These are phyloP conservation scores for Phalacrocorax aristotelis DNA, from an alignment of 2,113 vertebrate genomes.

Conservation along the genomic window DNA sequence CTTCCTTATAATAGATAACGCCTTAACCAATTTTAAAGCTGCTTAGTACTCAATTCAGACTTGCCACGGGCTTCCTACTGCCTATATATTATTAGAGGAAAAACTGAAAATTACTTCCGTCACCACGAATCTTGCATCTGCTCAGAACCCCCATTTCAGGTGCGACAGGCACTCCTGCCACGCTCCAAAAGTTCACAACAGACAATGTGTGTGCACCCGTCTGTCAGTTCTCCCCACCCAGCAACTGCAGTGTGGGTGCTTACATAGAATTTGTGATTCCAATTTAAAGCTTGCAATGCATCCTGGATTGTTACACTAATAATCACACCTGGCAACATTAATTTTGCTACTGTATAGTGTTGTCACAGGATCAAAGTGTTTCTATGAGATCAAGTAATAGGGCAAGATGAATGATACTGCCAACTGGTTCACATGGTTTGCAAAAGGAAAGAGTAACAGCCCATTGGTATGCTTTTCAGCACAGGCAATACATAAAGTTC, in stretches of 20 bases:
- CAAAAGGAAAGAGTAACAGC: neutral
- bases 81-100: neutral
- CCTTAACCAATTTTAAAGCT: conserved; percentile 54
- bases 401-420: neutral
- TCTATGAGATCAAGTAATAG: neutral
- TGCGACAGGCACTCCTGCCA: neutral
- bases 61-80: conserved; percentile 29
- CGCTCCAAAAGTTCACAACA: neutral
- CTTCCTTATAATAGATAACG: conserved; percentile 53
- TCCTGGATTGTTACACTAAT: neutral
- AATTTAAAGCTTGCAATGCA: neutral
- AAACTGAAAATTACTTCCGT: conserved; percentile 6
- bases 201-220: rapidly evolving
- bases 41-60: conserved; percentile 20
- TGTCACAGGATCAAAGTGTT: neutral
- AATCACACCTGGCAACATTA: conserved; percentile 18
- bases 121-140: neutral
- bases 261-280: neutral
- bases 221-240: neutral
- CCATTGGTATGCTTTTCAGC: neutral
- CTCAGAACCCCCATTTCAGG: neutral
- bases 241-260: neutral
- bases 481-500: neutral
- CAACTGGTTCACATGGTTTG: neutral
- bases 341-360: neutral